phyloP scores from a whole-genome alignment of 2,888 invertebrate genomes.

The Pheosia tremula region DNA sequence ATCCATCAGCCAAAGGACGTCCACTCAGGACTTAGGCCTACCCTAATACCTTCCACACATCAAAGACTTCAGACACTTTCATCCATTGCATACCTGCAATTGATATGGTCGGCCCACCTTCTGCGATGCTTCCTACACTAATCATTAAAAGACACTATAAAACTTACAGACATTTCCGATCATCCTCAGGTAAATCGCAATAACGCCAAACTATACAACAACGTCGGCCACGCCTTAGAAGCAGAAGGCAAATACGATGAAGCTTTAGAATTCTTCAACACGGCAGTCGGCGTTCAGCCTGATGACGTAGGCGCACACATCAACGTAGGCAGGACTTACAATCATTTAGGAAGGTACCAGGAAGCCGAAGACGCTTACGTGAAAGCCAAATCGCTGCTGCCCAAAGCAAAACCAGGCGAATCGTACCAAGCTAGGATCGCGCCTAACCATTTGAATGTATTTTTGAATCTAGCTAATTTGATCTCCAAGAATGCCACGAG shows the following conservation, averaged over 20 bases:
- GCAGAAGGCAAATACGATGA: slow-evolving; percentile 87
- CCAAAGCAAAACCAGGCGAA: slow-evolving; percentile 96
- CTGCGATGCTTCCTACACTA: too few species aligned
- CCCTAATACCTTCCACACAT: too few species aligned
- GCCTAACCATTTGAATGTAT: slow-evolving; percentile 97
- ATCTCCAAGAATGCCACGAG: slow-evolving; percentile 96
- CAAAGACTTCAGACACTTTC: too few species aligned
- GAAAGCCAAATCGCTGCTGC: slow-evolving; percentile 94
- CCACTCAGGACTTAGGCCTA: too few species aligned
- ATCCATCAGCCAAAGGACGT: too few species aligned
- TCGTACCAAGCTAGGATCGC: slow-evolving; percentile 98
- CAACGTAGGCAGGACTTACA: slow-evolving; percentile 97
- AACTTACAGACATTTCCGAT: too few species aligned
- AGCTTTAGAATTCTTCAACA: slow-evolving; percentile 95
- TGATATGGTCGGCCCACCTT: too few species aligned
- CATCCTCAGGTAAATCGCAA: slow-evolving; percentile 88
- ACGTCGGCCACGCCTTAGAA: slow-evolving; percentile 98
- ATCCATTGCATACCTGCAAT: too few species aligned
- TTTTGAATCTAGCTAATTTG: slow-evolving; percentile 96
- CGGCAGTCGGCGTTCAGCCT: slow-evolving; percentile 96
- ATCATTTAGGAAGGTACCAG: slow-evolving; percentile 89
- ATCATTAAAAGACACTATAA: too few species aligned
- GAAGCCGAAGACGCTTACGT: slow-evolving; percentile 97
- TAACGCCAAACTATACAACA: slow-evolving; percentile 98
- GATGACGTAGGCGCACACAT: slow-evolving; percentile 99